A percentile compares a stretch with the other conserved stretches of the same genome.
phyloP scores from a whole-genome alignment of 2,888 invertebrate species.

The Netelia melanura region DNA sequence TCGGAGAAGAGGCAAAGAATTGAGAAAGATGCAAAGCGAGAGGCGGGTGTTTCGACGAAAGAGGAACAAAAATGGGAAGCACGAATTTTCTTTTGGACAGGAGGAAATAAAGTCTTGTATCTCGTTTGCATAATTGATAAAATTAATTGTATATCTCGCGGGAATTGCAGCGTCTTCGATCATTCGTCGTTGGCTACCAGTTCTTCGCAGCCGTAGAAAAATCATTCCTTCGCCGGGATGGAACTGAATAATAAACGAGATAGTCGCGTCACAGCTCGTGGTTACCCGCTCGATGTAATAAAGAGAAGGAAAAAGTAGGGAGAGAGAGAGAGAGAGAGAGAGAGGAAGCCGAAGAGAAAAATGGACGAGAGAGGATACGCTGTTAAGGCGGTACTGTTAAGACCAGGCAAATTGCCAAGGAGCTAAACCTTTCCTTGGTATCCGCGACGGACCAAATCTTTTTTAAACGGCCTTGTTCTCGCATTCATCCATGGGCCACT shows the following conservation, averaged over 20 bases:
- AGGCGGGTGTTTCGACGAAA: background rate
- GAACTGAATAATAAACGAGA: constrained; percentile 55
- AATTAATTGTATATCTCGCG: constrained; percentile 75
- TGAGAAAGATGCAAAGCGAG: constrained; percentile 22
- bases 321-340: constrained; percentile 64
- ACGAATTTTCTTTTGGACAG: constrained; percentile 42
- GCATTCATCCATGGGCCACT: constrained; percentile 74
- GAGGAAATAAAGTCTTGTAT: constrained; percentile 58
- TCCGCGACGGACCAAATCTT: constrained; percentile 63
- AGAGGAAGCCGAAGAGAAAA: constrained; percentile 45
- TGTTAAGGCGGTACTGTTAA: constrained; percentile 18
- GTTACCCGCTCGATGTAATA: constrained; percentile 38
- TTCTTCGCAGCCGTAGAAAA: constrained; percentile 28
- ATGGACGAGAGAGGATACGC: background rate
- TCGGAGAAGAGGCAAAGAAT: constrained; percentile 36
- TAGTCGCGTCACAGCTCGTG: constrained; percentile 38
- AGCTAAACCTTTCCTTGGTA: constrained; percentile 29
- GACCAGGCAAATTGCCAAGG: constrained; percentile 64
- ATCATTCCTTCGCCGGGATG: constrained; percentile 25
- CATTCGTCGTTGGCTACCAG: constrained; percentile 26
- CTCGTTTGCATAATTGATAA: constrained; percentile 74
- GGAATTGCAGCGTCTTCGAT: constrained; percentile 53
- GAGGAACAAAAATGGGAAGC: constrained; percentile 23
- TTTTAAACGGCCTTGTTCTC: constrained; percentile 78
- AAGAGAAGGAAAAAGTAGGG: constrained; percentile 35